phyloP scores from a whole-genome alignment of 2,113 vertebrate species.

The Hippocampus comes region DNA sequence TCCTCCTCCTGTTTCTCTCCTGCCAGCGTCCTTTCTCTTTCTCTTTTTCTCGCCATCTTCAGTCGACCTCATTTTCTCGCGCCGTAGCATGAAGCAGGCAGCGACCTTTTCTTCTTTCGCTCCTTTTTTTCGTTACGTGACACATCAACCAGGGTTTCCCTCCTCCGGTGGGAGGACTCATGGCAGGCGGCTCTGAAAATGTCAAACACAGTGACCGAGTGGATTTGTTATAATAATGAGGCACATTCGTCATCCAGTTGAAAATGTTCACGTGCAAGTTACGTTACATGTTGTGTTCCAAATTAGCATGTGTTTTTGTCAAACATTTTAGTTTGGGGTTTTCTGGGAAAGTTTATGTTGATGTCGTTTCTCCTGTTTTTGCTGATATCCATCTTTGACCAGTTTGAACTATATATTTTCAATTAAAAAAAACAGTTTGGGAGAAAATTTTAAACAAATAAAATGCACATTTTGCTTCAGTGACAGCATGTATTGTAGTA shows the following conservation, averaged over 20 bases:
- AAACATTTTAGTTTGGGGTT: not conserved
- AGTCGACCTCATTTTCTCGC: constrained; percentile 6
- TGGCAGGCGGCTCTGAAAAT: constrained; percentile 42
- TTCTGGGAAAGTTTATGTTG: too few species aligned
- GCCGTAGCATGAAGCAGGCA: constrained; percentile 48
- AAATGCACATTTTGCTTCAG: not conserved
- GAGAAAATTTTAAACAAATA: not conserved
- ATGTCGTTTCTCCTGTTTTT: not conserved
- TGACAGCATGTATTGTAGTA: not conserved
- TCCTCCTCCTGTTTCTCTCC: constrained; percentile 13
- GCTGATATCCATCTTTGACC: too few species aligned
- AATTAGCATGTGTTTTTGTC: not conserved
- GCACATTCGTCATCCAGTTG: not conserved
- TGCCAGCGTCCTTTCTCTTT: constrained; percentile 7
- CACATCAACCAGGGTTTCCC: constrained; percentile 47
- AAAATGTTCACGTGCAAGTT: not conserved
- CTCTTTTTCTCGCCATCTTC: not conserved
- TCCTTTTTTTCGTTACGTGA: constrained; percentile 21
- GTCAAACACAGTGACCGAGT: constrained; percentile 3
- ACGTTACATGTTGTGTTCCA: not conserved
- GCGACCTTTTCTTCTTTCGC: constrained; percentile 9
- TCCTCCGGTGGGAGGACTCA: constrained; percentile 43
- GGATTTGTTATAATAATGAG: not conserved
- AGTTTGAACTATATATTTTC: not conserved
- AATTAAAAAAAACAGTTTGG: not conserved